A percentile compares a stretch with the other conserved stretches of the same genome.
phyloP scores from a whole-genome alignment of 1,140 invertebrate genomes.

The Sipha flava region DNA sequence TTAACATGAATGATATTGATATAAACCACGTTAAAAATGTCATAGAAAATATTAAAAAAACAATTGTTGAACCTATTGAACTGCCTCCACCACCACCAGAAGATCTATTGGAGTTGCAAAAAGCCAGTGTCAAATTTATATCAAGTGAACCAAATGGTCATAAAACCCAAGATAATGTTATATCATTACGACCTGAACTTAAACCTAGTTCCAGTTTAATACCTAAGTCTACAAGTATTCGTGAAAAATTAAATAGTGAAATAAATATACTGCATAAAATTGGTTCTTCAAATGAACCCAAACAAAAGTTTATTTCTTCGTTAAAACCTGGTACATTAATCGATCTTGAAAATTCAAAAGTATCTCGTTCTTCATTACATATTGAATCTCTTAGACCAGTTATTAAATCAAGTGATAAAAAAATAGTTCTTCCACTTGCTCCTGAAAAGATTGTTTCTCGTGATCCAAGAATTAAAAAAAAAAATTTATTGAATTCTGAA shows the following conservation, averaged over 20 bases:
- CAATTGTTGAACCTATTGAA: neutral
- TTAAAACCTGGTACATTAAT: constrained; percentile 16
- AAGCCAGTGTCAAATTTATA: neutral
- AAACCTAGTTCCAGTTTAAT: neutral
- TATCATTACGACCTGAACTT: neutral
- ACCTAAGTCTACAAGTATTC: neutral
- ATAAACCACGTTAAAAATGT: neutral
- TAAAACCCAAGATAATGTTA: neutral
- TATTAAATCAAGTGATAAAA: neutral
- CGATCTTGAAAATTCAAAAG: constrained; percentile 12
- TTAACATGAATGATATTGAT: constrained; percentile 9
- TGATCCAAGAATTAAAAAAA: constrained; percentile 5
- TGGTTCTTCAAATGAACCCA: neutral
- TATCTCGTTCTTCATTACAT: neutral
- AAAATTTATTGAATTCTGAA: neutral
- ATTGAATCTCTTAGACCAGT: neutral
- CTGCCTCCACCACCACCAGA: neutral
- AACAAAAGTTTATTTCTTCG: neutral
- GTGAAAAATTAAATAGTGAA: neutral
- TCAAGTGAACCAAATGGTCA: neutral
- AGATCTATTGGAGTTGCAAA: neutral
- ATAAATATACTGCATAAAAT: neutral
- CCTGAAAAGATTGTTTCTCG: neutral
- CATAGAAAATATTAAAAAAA: neutral
- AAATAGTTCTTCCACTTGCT: no score